Conservation (phyloP, 2,888 invertebrate genomes). For the Anaspis maculata region DNA sequence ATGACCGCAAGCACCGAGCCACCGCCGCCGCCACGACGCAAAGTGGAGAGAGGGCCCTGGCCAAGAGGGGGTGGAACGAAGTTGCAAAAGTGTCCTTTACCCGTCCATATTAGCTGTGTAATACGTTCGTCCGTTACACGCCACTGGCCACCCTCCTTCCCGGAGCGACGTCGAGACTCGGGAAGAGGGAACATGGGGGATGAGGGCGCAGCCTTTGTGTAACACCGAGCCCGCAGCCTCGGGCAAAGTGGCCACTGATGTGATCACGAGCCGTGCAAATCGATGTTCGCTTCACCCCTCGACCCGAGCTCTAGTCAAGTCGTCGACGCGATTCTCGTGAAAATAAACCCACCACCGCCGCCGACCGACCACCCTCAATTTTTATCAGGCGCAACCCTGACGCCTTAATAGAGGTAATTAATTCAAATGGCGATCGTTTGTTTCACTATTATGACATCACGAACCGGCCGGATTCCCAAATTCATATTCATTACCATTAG, state of each 20-base stretch:
- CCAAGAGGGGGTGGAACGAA: too few species aligned
- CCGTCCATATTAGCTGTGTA: slow-evolving; percentile 25
- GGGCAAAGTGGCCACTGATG: slow-evolving; percentile 40
- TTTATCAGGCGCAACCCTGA: slow-evolving; percentile 22
- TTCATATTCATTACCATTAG: too few species aligned
- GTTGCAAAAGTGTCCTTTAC: too few species aligned
- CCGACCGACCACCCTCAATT: slow-evolving; percentile 21
- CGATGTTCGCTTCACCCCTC: slow-evolving; percentile 39
- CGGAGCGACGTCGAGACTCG: slow-evolving; percentile 11
- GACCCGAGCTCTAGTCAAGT: slow-evolving; percentile 21
- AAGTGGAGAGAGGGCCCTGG: too few species aligned
- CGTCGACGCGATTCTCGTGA: slow-evolving; percentile 17
- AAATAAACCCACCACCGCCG: slow-evolving; percentile 14
- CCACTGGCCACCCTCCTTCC: slow-evolving; percentile 22
- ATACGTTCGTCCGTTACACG: slow-evolving; percentile 26
- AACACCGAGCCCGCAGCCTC: slow-evolving; percentile 27
- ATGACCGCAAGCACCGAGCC: too few species aligned
- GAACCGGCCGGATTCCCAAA: slow-evolving; percentile 4
- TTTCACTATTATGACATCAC: slow-evolving; percentile 10
- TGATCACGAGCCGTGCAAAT: slow-evolving; percentile 42
- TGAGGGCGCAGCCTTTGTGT: slow-evolving; percentile 27
- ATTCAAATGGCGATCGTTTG: slow-evolving; percentile 23
- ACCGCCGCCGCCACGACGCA: too few species aligned
- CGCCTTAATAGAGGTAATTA: slow-evolving; percentile 25
- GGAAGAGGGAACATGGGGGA: slow-evolving; percentile 14